phyloP scores from a whole-genome alignment of 2,113 vertebrate genomes.

The Elachura formosa region DNA sequence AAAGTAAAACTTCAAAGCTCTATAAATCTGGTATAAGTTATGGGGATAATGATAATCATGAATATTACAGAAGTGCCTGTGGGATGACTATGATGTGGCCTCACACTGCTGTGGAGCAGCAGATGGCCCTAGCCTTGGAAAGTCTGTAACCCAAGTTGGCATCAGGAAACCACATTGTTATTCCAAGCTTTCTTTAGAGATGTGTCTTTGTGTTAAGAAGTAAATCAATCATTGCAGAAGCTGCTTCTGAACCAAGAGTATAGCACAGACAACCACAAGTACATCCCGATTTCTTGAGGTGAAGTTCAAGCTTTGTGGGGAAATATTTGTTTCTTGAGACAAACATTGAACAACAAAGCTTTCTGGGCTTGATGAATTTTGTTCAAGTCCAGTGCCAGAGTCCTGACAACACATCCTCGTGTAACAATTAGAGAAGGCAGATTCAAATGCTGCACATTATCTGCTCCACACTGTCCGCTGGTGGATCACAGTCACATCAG shows the following conservation, averaged over 20 bases:
- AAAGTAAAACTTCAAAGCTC: conserved; percentile 22
- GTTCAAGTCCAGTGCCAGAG: neutral
- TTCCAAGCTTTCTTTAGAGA: neutral
- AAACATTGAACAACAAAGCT: neutral
- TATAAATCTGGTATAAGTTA: conserved; percentile 5
- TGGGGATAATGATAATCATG: neutral
- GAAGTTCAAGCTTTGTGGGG: neutral
- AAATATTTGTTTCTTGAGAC: neutral
- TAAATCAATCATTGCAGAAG: neutral
- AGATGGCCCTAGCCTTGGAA: neutral
- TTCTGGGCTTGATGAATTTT: neutral
- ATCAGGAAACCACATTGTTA: neutral
- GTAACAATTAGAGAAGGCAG: neutral
- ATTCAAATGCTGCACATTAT: neutral
- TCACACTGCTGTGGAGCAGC: neutral
- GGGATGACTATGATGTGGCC: neutral
- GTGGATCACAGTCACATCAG: neutral
- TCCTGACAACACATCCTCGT: neutral
- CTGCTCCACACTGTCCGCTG: accelerated
- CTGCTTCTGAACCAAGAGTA: neutral
- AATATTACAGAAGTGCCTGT: neutral
- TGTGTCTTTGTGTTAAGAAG: neutral
- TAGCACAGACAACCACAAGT: neutral
- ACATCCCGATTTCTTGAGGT: neutral
- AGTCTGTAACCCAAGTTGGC: neutral